A percentile compares a stretch with the other conserved stretches of the same genome.
phyloP scores from a whole-genome alignment of 2,797 vertebrate species.

The Oreonectes daqikongensis region DNA sequence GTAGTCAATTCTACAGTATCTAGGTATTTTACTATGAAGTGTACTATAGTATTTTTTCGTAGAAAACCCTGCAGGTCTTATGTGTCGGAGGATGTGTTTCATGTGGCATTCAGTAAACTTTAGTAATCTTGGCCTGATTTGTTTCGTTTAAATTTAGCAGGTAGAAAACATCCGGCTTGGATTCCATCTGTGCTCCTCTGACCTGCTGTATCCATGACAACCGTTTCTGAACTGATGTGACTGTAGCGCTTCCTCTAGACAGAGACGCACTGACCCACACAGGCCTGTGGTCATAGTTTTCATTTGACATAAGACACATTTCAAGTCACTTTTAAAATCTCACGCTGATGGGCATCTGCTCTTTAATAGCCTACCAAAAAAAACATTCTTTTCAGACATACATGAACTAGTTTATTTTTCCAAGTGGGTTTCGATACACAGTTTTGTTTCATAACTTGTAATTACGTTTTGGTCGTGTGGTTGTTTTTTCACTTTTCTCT shows the following conservation, averaged over 20 bases:
- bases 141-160: not conserved
- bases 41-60: no score
- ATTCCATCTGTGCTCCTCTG: slow-evolving; percentile 8
- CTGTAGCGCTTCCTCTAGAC: slow-evolving; percentile 5
- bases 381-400: not conserved
- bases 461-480: no score
- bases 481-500: not conserved
- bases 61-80: no score
- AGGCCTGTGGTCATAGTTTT: not conserved
- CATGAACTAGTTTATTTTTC: no score
- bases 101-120: not conserved
- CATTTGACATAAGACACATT: not conserved
- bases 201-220: slow-evolving; percentile 16
- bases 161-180: not conserved
- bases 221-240: not conserved
- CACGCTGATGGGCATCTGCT: no score
- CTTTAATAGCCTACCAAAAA: no score
- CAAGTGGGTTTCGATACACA: no score
- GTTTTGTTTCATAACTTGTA: no score
- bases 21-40: no score
- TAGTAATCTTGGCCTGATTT: not conserved
- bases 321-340: no score
- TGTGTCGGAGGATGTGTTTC: not conserved
- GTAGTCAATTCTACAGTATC: no score
- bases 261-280: slow-evolving; percentile 5